phyloP scores from a whole-genome alignment of 2,113 vertebrate genomes.

The Mus pahari region DNA sequence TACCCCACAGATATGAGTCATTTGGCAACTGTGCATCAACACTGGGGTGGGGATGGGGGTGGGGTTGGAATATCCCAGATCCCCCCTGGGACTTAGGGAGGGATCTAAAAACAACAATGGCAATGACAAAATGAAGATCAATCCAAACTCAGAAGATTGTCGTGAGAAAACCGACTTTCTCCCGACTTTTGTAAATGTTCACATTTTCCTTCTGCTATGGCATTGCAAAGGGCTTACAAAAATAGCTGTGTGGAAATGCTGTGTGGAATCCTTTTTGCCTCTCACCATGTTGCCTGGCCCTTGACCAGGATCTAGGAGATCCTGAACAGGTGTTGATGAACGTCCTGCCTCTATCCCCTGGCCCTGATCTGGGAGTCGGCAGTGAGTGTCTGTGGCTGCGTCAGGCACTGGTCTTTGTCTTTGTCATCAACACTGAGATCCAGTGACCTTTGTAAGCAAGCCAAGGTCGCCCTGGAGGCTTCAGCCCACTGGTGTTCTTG shows the following conservation, averaged over 20 bases:
- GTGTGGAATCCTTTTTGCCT: background rate
- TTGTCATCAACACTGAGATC: background rate
- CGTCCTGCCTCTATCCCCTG: background rate
- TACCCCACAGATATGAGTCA: background rate
- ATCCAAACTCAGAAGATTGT: background rate
- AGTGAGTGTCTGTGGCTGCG: background rate
- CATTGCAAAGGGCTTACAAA: slow-evolving; percentile 4
- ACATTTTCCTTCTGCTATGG: background rate
- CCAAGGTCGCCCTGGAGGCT: background rate
- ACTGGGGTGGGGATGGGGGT: background rate
- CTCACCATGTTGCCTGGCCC: background rate
- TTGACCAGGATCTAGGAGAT: background rate
- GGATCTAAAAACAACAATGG: background rate
- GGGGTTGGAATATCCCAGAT: background rate
- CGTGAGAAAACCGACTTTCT: background rate
- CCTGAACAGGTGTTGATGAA: background rate
- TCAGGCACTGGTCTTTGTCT: background rate
- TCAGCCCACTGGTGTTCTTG: background rate
- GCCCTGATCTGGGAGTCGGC: background rate
- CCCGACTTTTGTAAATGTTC: slow-evolving; percentile 10
- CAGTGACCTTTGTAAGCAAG: background rate
- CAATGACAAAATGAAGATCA: background rate
- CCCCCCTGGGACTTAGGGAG: background rate
- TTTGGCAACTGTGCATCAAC: background rate
- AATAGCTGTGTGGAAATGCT: slow-evolving; percentile 30